Conservation (phyloP, 1,140 invertebrate species). For the Hycleus phaleratus region DNA sequence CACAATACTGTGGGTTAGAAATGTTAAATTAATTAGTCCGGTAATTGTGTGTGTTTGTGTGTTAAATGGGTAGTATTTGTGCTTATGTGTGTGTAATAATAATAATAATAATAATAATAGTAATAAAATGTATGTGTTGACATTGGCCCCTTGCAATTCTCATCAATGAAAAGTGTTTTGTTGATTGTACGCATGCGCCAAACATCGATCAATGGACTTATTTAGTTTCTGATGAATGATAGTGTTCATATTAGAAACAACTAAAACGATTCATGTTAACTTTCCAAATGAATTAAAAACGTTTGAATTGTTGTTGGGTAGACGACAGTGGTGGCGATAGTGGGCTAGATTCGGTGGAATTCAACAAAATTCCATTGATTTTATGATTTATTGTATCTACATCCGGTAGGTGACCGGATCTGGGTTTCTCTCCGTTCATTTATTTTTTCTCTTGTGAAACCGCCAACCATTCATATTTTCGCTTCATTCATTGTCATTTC, state of each 20-base stretch:
- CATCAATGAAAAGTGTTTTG: slow-evolving; percentile 5
- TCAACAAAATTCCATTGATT: too few relatives aligned
- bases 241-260: slow-evolving; percentile 7
- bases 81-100: background rate
- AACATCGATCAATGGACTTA: slow-evolving; percentile 15
- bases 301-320: too few relatives aligned
- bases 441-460: too few relatives aligned
- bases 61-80: background rate
- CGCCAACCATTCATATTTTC: background rate
- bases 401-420: too few relatives aligned
- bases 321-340: too few relatives aligned
- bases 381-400: too few relatives aligned
- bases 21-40: slow-evolving; percentile 9
- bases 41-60: background rate
- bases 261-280: slow-evolving; percentile 1
- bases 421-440: too few relatives aligned
- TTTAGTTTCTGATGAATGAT: slow-evolving; percentile 16
- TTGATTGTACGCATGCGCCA: slow-evolving; percentile 1
- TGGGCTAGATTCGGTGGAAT: too few relatives aligned
- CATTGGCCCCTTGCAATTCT: slow-evolving; percentile 13
- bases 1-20: slow-evolving; percentile 8
- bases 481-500: background rate
- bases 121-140: background rate
- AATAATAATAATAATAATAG: background rate
- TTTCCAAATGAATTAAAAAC: background rate